phyloP scores from a whole-genome alignment of 2,888 invertebrate genomes.

The Odontocolon sp. region DNA sequence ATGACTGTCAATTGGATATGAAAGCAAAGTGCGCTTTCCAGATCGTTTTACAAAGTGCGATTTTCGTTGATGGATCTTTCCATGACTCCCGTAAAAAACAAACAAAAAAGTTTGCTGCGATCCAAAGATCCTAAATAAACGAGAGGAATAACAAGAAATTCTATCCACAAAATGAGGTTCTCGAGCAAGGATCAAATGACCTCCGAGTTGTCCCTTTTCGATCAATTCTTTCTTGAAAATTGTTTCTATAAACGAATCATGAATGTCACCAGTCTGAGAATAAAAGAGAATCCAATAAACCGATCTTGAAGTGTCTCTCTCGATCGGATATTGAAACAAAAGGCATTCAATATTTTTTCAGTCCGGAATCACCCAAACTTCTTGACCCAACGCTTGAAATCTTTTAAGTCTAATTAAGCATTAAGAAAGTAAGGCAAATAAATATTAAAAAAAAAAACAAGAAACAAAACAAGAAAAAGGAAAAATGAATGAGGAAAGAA shows the following conservation, averaged over 20 bases:
- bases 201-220: neutral
- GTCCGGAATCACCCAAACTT: too few relatives aligned
- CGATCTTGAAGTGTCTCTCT: neutral
- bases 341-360: too few relatives aligned
- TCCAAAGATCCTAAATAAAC: slow-evolving; percentile 28
- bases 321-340: too few relatives aligned
- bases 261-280: neutral
- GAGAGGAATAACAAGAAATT: neutral
- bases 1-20: neutral
- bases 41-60: too few relatives aligned
- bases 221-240: slow-evolving; percentile 22
- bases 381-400: too few relatives aligned
- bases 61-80: neutral
- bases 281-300: neutral
- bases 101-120: too few relatives aligned
- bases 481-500: neutral
- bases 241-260: slow-evolving; percentile 3
- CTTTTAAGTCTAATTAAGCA: too few relatives aligned
- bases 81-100: neutral
- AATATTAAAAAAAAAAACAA: neutral
- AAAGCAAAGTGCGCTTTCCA: neutral
- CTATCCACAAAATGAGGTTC: neutral
- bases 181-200: neutral
- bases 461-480: neutral
- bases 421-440: too few relatives aligned